These are phyloP conservation scores for Zoanthus sociatus DNA, from an alignment of 92 coral and sea anemone genomes.

Conservation along the genomic window DNA sequence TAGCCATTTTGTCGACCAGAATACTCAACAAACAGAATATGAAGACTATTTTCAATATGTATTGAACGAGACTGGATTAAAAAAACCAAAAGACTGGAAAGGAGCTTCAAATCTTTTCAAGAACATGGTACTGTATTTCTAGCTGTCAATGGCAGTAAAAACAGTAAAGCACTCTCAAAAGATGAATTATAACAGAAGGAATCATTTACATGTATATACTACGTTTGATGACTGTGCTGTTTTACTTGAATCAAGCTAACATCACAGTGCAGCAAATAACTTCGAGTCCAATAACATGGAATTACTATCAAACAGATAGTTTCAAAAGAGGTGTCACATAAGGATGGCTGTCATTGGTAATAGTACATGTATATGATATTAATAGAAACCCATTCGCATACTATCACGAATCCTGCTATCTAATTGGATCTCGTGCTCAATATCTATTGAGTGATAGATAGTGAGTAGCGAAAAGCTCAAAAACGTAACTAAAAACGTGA, in stretches of 20 bases:
- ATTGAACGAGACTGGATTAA: background rate
- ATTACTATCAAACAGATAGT: no score
- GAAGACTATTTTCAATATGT: conserved; percentile 17
- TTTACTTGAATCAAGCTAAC: background rate
- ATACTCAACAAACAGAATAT: background rate
- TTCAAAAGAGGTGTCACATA: no score
- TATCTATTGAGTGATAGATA: no score
- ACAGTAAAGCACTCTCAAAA: conserved; percentile 7
- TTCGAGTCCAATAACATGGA: no score
- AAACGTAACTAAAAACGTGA: no score
- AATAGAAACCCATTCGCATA: no score
- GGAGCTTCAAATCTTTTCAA: conserved; percentile 6
- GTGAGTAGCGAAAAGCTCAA: no score
- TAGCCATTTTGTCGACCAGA: conserved; percentile 17
- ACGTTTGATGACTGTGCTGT: background rate
- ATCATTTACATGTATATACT: conserved; percentile 1
- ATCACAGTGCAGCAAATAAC: background rate
- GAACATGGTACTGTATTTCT: background rate
- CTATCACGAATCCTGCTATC: no score
- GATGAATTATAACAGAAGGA: conserved; percentile 2
- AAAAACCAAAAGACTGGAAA: background rate
- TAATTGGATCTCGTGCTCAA: no score
- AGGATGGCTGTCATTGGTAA: no score
- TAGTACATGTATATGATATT: no score
- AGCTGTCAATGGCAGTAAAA: background rate